Evolutionary conservation across 2,888 invertebrate species (phyloP), one percentile per base, ranked within the genome.

Genomic region (Eulithis testata): DNA sequence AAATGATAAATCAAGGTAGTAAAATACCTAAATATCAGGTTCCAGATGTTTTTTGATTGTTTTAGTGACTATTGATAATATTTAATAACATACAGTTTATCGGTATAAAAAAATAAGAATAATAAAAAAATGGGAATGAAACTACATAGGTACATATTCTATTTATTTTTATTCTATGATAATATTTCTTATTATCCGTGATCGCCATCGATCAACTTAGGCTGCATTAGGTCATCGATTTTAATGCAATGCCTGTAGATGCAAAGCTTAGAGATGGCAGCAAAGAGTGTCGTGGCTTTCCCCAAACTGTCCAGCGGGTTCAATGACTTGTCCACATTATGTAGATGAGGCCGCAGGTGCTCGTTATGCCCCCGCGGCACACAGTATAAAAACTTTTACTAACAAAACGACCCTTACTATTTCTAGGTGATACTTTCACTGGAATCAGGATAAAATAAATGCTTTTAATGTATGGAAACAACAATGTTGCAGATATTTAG

Each of bases 291-390:
- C 51, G 14, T 43, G 43, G 53, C 45, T n/a, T 36, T 62, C 58
- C 61, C 78, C 74, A 85, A 87, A 84, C 74, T 83, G 87, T 86
- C 87, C 88, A 80, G 84, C 77, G 79, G 84, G 88, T 89, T 87
- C 84, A 87, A 82, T 83, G 88, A 86, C 90, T 88, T 86, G 89
- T 87, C 87, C 88, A 90, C 90, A 92, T 92, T 92, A 92, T 92
- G 91, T 87, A 91, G 89, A 92, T 91, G 84, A 88, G 85, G 84
- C 66, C 86, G 82, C 92, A 92, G 91, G 91, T 93, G 91, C 80
- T 77, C 84, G 90, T 92, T 91, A 91, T 91, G 89, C 84, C 82
- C 78, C 84, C 77, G 85, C 80, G 79, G 76, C 81, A 79, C 81
- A 79, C 86, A 81, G 85, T 87, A 88, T 89, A 90, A 90, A 91